Evolutionary conservation across 2,888 invertebrate genomes (phyloP), one percentile per base, ranked within the genome.

Genomic region (Ctenicera cuprea): DNA sequence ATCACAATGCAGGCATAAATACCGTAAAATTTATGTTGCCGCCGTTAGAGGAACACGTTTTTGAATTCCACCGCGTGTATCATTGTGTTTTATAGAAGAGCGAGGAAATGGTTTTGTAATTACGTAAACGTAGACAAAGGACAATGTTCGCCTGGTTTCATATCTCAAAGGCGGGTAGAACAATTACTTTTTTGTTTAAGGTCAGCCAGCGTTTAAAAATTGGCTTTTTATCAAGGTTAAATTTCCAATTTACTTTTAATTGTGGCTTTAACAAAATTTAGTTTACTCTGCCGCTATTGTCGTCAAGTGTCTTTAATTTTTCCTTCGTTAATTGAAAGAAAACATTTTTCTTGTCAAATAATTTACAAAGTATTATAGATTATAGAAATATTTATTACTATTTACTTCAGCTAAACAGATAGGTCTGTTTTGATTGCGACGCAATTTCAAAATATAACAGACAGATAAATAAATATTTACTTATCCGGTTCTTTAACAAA

Each of bases 91-190:
- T 16, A 3, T 2, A 30, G 33, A 54, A 30, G 54, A 14, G 26
- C 26, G 14, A 14, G n/a, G 30, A 30, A 54, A 54, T 54, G 54
- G 54, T 33, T 26, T 30, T 30, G 33, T 54, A 54, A 54, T 54
- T 54, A 54, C 11, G 54, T 54, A 54, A 54, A 54, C 54, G 54
- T 26, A 22, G 54, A 54, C 54, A 54, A 54, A 54, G 33, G 54
- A 54, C 26, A 26, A 33, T 33, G 22, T 54, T 54, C 30, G 5
- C 54, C 5, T 54, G 30, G 54, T 33, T 54, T 54, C 14, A 54
- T 54, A 3, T 54, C 54, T 54, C 54, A 54, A 54, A 54, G 54
- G 30, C 30, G 54, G 14, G 30, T 14, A 30, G 54, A 22, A 54
- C 54, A 54, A 54, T 54, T 54, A 16, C 54, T 22, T 26, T 54